Evolutionary conservation across 2,888 invertebrate genomes (phyloP), one percentile per base, ranked within the genome.

Genomic region (Lasiommata megera): DNA sequence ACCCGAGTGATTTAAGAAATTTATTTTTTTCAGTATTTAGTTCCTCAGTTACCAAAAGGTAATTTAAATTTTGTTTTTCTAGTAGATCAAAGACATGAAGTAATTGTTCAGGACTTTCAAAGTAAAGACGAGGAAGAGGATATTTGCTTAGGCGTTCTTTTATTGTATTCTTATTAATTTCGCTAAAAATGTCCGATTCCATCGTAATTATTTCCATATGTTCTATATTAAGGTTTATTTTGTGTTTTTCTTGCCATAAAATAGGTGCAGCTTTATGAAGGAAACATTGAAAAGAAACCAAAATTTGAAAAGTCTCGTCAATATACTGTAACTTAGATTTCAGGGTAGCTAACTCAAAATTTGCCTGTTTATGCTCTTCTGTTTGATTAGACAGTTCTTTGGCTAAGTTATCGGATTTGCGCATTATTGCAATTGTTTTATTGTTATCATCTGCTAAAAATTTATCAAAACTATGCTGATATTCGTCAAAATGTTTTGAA

Each of bases 1-100:
- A 56, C 37, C 76, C 74, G 29, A 81, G 65, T 1, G 81, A 73
- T 68, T 81, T 84, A 14, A 86, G 61, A 72, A 88, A 89, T 63
- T 76, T 84, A 65, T 81, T 84, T 67, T 88, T 88, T 59, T 82
- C 81, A 0, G 74, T 72, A 58, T 76, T 84, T 1, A 88, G 68
- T 68, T 90, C 85, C 65, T 88, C 89, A 0, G 88, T 87, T 11
- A 81, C 81, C 29, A 90, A 68, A 60, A 89, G 80, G 70, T 84
- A 90, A 67, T 90, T 88, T 36, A 90, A 74, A 71, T 89, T 90
- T 68, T 90, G 90, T 57, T 86, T 82, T 61, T 90, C 89, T 23
- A 88, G 62, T 61, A 77, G 74, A 58, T 76, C 73, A 67, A 90
- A 90, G 37, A 83, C 79, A 8, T 67, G 66, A 1, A 83, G 61